Conservation (phyloP, 2,888 invertebrate genomes). For the Drosophila multiciliata region DNA sequence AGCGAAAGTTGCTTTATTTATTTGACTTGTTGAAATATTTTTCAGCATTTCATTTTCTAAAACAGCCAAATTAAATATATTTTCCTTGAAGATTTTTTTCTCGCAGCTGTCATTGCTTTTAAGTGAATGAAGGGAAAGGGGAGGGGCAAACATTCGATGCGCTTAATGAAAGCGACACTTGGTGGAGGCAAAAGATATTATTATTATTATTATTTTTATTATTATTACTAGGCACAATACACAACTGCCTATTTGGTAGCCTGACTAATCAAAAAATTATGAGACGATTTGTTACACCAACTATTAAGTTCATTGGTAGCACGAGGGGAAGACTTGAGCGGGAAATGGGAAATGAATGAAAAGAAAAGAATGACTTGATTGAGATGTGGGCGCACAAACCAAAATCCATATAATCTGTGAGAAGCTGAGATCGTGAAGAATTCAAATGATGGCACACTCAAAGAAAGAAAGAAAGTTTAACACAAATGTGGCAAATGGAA, state of each 20-base stretch:
- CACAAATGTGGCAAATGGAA: neutral
- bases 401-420: slow-evolving; percentile 32
- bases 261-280: slow-evolving; percentile 77
- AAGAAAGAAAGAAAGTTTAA: slow-evolving; percentile 1
- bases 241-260: slow-evolving; percentile 35
- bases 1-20: slow-evolving; percentile 53
- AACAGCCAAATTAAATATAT: slow-evolving; percentile 6
- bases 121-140: slow-evolving; percentile 29
- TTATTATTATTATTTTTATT: slow-evolving; percentile 22
- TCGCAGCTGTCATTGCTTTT: slow-evolving; percentile 64
- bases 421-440: slow-evolving; percentile 17
- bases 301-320: slow-evolving; percentile 53
- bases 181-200: slow-evolving; percentile 22
- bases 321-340: neutral
- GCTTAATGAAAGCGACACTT: slow-evolving; percentile 75
- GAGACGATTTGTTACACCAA: slow-evolving; percentile 72
- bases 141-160: slow-evolving; percentile 61
- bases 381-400: slow-evolving; percentile 65
- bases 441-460: slow-evolving; percentile 12
- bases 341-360: slow-evolving; percentile 4
- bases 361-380: slow-evolving; percentile 53
- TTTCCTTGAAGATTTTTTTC: slow-evolving; percentile 34
- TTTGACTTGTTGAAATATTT: slow-evolving; percentile 58
- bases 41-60: slow-evolving; percentile 22
- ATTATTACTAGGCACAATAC: neutral